These are phyloP conservation scores for Numenius phaeopus DNA, from an alignment of 2,797 vertebrate species.

Conservation along the genomic window DNA sequence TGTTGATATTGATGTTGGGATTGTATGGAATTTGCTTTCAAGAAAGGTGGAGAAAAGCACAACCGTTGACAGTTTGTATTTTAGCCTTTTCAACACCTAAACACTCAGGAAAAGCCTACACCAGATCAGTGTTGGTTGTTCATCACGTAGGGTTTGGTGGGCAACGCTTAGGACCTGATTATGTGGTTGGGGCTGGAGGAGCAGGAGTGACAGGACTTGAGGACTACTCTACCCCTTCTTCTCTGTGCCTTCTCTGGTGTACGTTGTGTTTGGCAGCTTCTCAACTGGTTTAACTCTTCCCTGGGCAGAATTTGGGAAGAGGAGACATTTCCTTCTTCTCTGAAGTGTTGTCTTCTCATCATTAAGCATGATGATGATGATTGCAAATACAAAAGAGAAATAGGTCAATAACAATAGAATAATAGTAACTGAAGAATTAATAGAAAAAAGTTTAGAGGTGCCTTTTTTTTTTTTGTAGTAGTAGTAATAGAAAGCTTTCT, in stretches of 20 bases:
- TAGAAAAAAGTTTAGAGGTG: neutral
- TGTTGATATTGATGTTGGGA: neutral
- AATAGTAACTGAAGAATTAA: neutral
- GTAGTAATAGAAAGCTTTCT: neutral
- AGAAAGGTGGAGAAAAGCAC: neutral
- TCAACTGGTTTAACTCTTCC: neutral
- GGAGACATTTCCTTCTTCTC: neutral
- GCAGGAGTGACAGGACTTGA: neutral
- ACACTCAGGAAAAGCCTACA: neutral
- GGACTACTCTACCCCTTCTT: neutral
- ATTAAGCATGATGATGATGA: neutral
- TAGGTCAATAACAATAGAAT: neutral
- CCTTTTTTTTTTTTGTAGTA: neutral
- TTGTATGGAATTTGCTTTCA: neutral
- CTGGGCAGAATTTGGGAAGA: neutral
- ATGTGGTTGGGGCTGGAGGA: neutral
- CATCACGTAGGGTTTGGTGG: neutral
- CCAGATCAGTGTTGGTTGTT: neutral
- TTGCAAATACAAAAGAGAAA: neutral
- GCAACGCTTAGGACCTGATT: accelerated
- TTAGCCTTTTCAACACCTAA: neutral
- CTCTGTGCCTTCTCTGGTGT: neutral
- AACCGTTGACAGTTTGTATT: neutral
- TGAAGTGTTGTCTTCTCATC: neutral
- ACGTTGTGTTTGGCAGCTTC: neutral